phyloP scores from a whole-genome alignment of 2,888 invertebrate genomes.

The Volucella zonaria region DNA sequence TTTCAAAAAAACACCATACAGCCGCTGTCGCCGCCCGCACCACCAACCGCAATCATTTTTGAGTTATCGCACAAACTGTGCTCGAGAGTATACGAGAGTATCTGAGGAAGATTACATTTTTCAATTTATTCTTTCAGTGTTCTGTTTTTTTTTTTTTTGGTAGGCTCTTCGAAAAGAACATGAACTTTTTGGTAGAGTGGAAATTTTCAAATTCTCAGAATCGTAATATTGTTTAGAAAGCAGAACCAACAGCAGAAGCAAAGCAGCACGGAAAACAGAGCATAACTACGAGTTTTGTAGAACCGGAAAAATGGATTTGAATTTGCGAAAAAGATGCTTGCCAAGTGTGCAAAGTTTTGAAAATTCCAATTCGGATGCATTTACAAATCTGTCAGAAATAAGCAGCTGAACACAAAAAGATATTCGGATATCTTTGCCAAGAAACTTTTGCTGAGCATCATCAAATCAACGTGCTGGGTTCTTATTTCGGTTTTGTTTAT shows the following conservation, averaged over 20 bases:
- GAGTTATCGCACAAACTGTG: slow-evolving; percentile 12
- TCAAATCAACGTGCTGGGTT: neutral
- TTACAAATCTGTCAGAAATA: slow-evolving; percentile 61
- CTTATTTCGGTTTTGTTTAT: neutral
- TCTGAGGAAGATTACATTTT: slow-evolving; percentile 21
- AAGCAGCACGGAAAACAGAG: too few relatives aligned
- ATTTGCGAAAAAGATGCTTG: slow-evolving; percentile 51
- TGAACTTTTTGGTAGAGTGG: slow-evolving; percentile 21
- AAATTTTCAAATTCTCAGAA: slow-evolving; percentile 47
- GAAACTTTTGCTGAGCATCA: slow-evolving; percentile 54
- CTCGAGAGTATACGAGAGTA: neutral
- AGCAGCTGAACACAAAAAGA: slow-evolving; percentile 22
- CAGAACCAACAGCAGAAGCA: slow-evolving; percentile 1
- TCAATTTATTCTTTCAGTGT: too few relatives aligned
- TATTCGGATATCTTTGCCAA: slow-evolving; percentile 45
- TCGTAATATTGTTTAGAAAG: slow-evolving; percentile 54
- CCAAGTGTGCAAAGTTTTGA: slow-evolving; percentile 62
- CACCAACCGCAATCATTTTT: slow-evolving; percentile 37
- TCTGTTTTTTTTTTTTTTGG: neutral
- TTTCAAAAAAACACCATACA: slow-evolving; percentile 42
- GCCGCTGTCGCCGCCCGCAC: neutral
- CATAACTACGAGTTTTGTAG: neutral
- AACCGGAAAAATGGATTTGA: slow-evolving; percentile 53
- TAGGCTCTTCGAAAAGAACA: slow-evolving; percentile 28
- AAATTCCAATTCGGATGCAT: slow-evolving; percentile 54